Evolutionary conservation across 2,888 invertebrate genomes (phyloP), one percentile per base, ranked within the genome.

Genomic region (Thelaira solivaga): DNA sequence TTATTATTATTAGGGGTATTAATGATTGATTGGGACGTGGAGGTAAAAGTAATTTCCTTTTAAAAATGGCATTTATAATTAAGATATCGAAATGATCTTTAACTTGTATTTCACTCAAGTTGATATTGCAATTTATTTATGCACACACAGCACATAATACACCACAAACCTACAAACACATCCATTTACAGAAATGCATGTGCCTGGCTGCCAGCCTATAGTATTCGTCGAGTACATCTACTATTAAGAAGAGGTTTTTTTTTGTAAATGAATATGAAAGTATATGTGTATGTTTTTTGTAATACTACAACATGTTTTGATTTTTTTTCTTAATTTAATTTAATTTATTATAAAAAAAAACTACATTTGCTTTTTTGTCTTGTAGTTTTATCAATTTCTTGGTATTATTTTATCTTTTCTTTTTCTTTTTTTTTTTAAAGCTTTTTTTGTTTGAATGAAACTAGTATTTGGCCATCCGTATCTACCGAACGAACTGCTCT

Each of bases 401-500:
- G 51, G 36, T 72, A 61, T 49, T 61, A 59, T 69, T 69, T 59
- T 69, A 69, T 61, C 22, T 51, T 59, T 72, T 57, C 45, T 10
- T 51, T 16, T 45, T 53, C 75, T 49, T 59, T 31, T 61, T 13
- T 59, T 29, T 72, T 57, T 55, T 10, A 61, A 20, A 45, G 53
- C 75, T 49, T 59, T 31, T 61, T 13, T 59, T 29, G 18, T n/a
- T n/a, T n/a, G n/a, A n/a, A n/a, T n/a, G 13, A 26, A 24, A 55
- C 31, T 64, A n/a, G n/a, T n/a, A 39, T 67, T 51, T 59, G 18
- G 22, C 45, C 36, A 71, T 26, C 69, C 78, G 74, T 49, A n/a
- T n/a, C n/a, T n/a, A 68, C 74, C 78, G 61, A 73, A 72, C 78
- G 80, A 79, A 82, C 82, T 76, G 84, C 82, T 84, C 85, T 83